phyloP scores from a whole-genome alignment of 2,113 vertebrate genomes.

The Psophia crepitans region DNA sequence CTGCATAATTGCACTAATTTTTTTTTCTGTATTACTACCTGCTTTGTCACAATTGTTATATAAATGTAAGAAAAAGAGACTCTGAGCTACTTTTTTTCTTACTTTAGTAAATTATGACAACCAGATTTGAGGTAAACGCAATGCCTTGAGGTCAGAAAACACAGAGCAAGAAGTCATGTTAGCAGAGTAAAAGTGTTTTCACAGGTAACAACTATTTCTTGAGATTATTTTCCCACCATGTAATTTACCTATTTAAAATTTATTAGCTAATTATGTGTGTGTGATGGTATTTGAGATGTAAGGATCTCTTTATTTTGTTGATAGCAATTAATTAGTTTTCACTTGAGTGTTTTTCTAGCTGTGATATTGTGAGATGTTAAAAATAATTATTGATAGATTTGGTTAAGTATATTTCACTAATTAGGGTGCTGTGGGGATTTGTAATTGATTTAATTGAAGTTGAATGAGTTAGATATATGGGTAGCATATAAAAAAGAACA shows the following conservation, averaged over 20 bases:
- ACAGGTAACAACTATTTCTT: background rate
- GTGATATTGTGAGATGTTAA: slow-evolving; percentile 38
- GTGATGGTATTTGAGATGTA: slow-evolving; percentile 8
- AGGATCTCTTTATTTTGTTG: slow-evolving; percentile 40
- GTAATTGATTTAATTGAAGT: slow-evolving; percentile 62
- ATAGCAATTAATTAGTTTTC: slow-evolving; percentile 62
- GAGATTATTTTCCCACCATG: background rate
- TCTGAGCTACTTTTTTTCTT: background rate
- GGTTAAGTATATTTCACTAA: slow-evolving; percentile 53
- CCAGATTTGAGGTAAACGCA: background rate
- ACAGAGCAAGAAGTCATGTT: background rate
- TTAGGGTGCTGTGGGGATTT: slow-evolving; percentile 34
- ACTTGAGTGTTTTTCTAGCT: slow-evolving; percentile 52
- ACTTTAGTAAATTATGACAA: background rate
- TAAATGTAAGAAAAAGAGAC: background rate
- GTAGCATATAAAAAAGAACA: slow-evolving; percentile 29
- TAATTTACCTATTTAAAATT: slow-evolving; percentile 9
- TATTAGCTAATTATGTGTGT: background rate
- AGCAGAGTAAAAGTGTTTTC: background rate
- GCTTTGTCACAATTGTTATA: background rate
- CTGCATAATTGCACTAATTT: background rate
- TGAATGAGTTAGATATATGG: slow-evolving; percentile 30
- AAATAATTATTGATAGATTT: slow-evolving; percentile 64
- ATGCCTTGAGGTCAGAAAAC: background rate
- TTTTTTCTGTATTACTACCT: background rate